Percentiles rank a stretch among this genome's conserved stretches.
These are phyloP conservation scores for Canis aureus DNA, from an alignment of 2,113 vertebrate genomes.

Conservation along the genomic window DNA sequence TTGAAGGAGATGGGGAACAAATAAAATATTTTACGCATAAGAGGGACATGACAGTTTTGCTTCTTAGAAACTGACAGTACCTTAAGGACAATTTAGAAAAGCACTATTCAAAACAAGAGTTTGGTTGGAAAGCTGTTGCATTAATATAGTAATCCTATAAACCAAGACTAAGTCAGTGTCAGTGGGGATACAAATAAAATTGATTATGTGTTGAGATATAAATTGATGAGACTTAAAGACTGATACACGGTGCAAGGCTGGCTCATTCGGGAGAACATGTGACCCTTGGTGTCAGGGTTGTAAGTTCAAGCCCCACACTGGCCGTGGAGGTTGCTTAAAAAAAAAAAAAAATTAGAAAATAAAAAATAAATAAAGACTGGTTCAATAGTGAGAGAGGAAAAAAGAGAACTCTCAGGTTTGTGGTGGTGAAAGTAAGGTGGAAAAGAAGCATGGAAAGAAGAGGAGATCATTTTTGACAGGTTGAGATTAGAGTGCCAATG, in stretches of 20 bases:
- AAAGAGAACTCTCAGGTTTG: neutral
- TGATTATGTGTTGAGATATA: neutral
- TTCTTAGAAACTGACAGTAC: neutral
- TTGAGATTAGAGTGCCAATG: neutral
- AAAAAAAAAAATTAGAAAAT: neutral
- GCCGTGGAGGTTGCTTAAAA: neutral
- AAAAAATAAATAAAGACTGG: neutral
- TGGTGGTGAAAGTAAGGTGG: neutral
- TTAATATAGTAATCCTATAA: neutral
- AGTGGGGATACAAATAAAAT: neutral
- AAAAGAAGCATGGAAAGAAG: neutral
- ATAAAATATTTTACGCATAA: conserved; percentile 24
- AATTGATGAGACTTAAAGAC: neutral
- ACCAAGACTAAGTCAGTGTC: neutral
- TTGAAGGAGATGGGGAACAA: neutral
- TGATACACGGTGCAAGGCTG: neutral
- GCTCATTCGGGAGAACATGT: neutral
- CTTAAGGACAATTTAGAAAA: conserved; percentile 6
- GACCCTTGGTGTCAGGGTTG: neutral
- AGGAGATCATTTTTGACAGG: neutral
- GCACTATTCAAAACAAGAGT: neutral
- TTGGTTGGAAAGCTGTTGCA: neutral
- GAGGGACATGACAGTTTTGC: neutral
- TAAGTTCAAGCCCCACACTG: neutral
- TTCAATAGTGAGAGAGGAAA: neutral